phyloP scores from a whole-genome alignment of 2,113 vertebrate species.

The Crotalus helleri region DNA sequence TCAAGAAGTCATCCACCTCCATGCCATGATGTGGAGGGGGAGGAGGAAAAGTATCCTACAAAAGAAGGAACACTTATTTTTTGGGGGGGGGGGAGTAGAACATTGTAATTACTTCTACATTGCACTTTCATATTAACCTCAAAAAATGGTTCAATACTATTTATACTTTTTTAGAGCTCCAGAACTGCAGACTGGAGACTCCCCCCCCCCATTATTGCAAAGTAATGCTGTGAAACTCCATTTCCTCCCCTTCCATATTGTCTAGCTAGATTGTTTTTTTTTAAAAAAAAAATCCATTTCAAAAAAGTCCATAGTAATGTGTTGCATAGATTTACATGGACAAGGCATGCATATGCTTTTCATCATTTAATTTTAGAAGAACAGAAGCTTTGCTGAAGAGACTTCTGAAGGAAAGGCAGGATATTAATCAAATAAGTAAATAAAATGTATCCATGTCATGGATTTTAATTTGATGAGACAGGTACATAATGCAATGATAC shows the following conservation, averaged over 20 bases:
- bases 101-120: not conserved
- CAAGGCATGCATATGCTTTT: not conserved
- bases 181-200: not conserved
- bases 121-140: not conserved
- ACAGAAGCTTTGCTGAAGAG: not conserved
- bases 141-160: not conserved
- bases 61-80: not conserved
- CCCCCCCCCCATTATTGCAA: not conserved
- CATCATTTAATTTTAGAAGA: not conserved
- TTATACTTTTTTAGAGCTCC: not conserved
- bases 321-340: not conserved
- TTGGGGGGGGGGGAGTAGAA: not conserved
- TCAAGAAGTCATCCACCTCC: no score
- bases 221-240: not conserved
- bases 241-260: not conserved
- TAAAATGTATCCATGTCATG: not conserved
- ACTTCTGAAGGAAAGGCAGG: not conserved
- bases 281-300: not conserved
- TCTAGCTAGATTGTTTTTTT: not conserved
- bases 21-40: no score
- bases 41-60: not conserved
- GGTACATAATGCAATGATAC: constrained; percentile 10
- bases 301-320: not conserved
- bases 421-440: constrained; percentile 22
- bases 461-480: constrained; percentile 20